Base-by-base conservation (phyloP, 2,797 vertebrate genomes). In the Mormyrus proboscirostris region DNA sequence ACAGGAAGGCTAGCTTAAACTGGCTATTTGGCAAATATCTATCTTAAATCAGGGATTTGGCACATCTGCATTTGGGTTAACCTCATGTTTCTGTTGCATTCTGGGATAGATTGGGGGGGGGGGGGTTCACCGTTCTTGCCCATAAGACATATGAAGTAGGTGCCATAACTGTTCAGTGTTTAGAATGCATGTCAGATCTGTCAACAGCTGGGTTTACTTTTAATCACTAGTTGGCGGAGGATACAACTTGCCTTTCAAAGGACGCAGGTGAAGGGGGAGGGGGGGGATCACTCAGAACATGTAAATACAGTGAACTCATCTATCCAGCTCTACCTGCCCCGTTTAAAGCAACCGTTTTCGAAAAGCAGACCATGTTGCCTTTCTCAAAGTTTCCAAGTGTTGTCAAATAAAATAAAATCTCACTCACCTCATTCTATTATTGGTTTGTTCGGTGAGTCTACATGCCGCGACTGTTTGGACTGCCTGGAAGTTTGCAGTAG, bases 181-280 rank as follows among this genome's bases (percentile, higher is more conserved):
- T 84, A 92, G 90, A 89, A 92, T 95, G 93, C 92, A 94, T 95
- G 93, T 94, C 93, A 91, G 92, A 90, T 94, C 95, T 95, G 50
- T 59, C 95, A 95, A 91, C 92, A 92, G 90, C 29, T 91, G 91
- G 94, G 91, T 94, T 95, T 93, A 92, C 92, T 91, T 91, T 92
- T 95, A 95, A 96, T 96, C 95, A 94, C 92, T 93, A 93, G 92
- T 93, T 95, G 93, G 93, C 93, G 92, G 91, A 89, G 94, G 94
- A 92, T 88, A 89, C 89, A 95, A 91, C 92, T 95, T 94, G 93
- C 86, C 92, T 47, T 85, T 89, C 92, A 93, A 93, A 93, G 93
- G 93, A 93, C 94, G 65, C 90, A 69, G 85, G 89, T 88, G 82
- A 76, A 86, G 89, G 87, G 87, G 88, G 41, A 8, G 44, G 59